Base-by-base conservation (phyloP, 2,888 invertebrate species). In the Pyrrhosoma nymphula region DNA sequence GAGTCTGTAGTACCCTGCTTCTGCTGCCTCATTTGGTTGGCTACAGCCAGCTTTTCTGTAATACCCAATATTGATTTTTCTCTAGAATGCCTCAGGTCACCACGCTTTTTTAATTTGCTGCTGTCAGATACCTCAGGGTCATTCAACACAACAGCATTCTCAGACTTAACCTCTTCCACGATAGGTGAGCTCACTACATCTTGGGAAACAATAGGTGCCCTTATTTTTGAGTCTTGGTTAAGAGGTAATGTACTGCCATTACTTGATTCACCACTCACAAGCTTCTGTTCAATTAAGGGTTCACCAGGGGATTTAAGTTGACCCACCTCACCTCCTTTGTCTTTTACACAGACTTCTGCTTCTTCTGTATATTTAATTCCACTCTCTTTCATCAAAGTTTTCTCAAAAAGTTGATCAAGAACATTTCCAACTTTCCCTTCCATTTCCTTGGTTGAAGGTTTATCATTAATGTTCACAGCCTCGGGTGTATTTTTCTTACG, bases 1-100 rank as follows among this genome's bases (percentile, higher is more conserved):
- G 69, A n/a, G 6, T 93, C 93, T 0, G 26, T 16, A 91, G 90
- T 35, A 35, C 35, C 39, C 63, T 93, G 93, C 16, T 75, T 93
- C 69, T 93, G 93, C 47, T 93, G 93, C 69, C 93, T 93, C 93
- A 93, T 93, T 35, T 93, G 69, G 35, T 93, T 93, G n/a, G 93
- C 93, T 16, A 93, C 93, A 26, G 69, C 93, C n/a, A 93, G 30
- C 39, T 93, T 93, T n/a, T 93, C 93, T 4, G 93, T 93, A 8
- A 93, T 93, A 3, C 93, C 93, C n/a, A 93, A 55, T 16, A 93
- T 93, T 10, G 93, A 93, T 18, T 93, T 93, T n/a, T 93, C 93
- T 20, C 93, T 93, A 16, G 69, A n/a, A 39, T 93, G 93, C n/a
- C 56, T 93, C 16, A 93, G 16, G 23, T 93, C 93, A n/a, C 39